Evolutionary conservation across 2,113 vertebrate genomes (phyloP), one percentile per base, ranked within the genome.

Genomic region (Poecilia latipinna): DNA sequence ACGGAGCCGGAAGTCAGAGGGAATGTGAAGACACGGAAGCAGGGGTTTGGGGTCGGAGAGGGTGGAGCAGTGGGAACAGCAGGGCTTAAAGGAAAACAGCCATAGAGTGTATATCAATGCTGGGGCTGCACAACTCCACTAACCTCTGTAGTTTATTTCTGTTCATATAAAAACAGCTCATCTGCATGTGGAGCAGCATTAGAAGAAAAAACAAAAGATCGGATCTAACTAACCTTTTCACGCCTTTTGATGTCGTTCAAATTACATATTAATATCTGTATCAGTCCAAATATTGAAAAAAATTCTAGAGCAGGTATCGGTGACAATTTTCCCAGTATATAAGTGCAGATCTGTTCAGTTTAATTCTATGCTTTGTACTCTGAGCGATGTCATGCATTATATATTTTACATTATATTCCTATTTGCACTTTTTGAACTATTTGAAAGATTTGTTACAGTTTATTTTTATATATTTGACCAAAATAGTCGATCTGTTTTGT

Each of bases 161-260:
- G 65, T 44, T 70, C 70, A 48, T 70, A 68, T 61, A 19, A 17
- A 63, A 32, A 0, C 57, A 39, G 28, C 77, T 13, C 70, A 60
- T 79, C 62, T 57, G 60, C n/a, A 48, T 72, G 61, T 80, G 71
- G 57, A 78, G 54, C 54, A 17, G 24, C 61, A 57, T 74, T 64
- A 78, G 24, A 54, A 15, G 13, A 42, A 42, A 42, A 42, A 12
- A 12, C 39, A 42, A 42, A 37, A 37, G 35, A 42, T 42, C 3
- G 39, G 39, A 13, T 42, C 39, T 13, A 12, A 42, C 39, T 12
- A 42, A 42, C 11, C 39, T 51, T 19, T 22, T 24, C 7, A 22
- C 22, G 6, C 6, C 48, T 8, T 19, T 54, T 54, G 48, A 19
- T 22, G 48, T 54, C 0, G 5, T 19, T 54, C 48, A 54, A 19